Evolutionary conservation across 2,888 invertebrate genomes (phyloP).

Genomic region (Cheilosia soror): DNA sequence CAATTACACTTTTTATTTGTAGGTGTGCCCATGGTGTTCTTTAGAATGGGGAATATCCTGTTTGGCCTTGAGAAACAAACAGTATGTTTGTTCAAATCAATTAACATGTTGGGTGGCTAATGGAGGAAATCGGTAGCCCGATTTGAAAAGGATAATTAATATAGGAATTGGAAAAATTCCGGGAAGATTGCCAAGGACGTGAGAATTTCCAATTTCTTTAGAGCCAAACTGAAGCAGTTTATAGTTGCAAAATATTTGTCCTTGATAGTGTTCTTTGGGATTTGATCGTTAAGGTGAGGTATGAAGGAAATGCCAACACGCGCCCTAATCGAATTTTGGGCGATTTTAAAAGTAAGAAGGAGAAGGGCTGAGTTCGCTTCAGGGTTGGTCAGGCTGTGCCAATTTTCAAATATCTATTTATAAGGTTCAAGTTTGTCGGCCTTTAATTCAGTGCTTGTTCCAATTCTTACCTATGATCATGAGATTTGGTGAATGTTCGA

Average conservation of each 20-base stretch:
- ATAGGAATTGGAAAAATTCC: background rate
- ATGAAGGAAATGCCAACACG: no score
- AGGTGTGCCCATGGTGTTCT: background rate
- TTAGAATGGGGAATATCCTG: slow-evolving; percentile 13
- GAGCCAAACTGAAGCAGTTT: background rate
- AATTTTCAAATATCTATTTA: no score
- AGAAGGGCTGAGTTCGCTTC: no score
- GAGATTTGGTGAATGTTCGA: no score
- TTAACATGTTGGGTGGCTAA: slow-evolving; percentile 64
- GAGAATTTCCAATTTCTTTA: background rate
- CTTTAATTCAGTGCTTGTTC: no score
- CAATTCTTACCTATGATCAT: no score
- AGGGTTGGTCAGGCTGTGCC: no score
- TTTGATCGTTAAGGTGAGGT: no score
- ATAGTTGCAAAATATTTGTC: background rate
- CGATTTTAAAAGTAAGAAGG: no score
- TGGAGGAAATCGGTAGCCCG: slow-evolving; percentile 56
- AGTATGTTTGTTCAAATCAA: background rate
- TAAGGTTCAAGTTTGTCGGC: no score
- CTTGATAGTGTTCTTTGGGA: no score
- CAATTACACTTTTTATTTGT: slow-evolving; percentile 6
- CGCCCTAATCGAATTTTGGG: no score
- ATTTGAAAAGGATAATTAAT: slow-evolving; percentile 49
- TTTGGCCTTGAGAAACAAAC: slow-evolving; percentile 15
- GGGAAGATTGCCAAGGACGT: background rate